phyloP scores from a whole-genome alignment of 1,140 invertebrate genomes.

The Ostrea denselamellosa region DNA sequence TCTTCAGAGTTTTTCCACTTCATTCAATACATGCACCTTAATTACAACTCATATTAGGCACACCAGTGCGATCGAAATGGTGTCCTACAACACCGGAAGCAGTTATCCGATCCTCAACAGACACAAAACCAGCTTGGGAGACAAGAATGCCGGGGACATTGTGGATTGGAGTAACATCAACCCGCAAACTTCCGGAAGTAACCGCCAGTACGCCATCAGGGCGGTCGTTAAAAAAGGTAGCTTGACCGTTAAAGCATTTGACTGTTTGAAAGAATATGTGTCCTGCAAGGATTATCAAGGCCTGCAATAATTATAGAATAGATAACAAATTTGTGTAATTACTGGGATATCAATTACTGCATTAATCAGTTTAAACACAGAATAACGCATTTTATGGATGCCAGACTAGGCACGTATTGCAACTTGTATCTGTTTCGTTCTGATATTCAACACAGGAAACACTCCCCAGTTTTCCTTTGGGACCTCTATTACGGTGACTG shows the following conservation, averaged over 20 bases:
- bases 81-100: slow-evolving; percentile 38
- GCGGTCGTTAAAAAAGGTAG: slow-evolving; percentile 15
- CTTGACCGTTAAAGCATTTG: no score
- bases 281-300: no score
- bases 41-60: not conserved
- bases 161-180: slow-evolving; percentile 17
- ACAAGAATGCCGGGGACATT: not conserved
- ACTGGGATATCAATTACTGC: no score
- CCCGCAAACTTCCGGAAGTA: not conserved
- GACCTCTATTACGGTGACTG: not conserved
- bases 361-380: no score
- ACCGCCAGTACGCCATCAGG: slow-evolving; percentile 45
- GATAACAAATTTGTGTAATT: no score
- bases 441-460: slow-evolving; percentile 18
- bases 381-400: no score
- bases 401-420: no score
- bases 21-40: no score
- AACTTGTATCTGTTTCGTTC: no score
- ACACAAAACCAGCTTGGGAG: slow-evolving; percentile 5
- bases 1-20: no score
- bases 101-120: slow-evolving; percentile 45
- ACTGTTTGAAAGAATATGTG: no score
- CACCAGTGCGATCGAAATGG: not conserved
- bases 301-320: no score
- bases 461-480: slow-evolving; percentile 42